Evolutionary conservation across 2,113 vertebrate genomes (phyloP).

Genomic region (Poeciliopsis occidentalis): DNA sequence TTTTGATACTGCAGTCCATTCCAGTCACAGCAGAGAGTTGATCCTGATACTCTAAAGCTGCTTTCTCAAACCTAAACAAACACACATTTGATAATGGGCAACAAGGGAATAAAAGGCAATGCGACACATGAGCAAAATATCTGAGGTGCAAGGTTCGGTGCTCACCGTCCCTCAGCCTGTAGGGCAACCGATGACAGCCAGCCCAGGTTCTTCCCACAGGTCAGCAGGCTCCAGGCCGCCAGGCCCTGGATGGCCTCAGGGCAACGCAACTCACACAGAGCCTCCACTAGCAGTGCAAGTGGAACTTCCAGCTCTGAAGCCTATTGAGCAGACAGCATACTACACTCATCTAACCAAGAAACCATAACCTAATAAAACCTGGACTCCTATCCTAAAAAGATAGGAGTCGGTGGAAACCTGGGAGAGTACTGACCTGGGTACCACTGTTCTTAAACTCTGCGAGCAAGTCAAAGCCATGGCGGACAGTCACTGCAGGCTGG

Average conservation of each 20-base stretch:
- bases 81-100: neutral
- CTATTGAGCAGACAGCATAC: conserved; percentile 68
- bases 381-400: neutral
- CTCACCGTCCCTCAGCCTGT: conserved; percentile 95
- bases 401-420: neutral
- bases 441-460: conserved; percentile 92
- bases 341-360: neutral
- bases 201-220: conserved; percentile 87
- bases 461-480: conserved; percentile 95
- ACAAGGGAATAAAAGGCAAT: neutral
- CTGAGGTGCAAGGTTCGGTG: too few relatives aligned
- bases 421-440: conserved; percentile 77
- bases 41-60: conserved; percentile 93
- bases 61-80: conserved; percentile 92
- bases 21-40: conserved; percentile 93
- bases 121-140: neutral
- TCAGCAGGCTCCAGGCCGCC: conserved; percentile 88
- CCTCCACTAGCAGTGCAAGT: conserved; percentile 93
- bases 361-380: neutral
- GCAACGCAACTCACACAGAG: conserved; percentile 93
- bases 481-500: conserved; percentile 94
- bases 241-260: conserved; percentile 97
- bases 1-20: conserved; percentile 89
- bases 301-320: conserved; percentile 93
- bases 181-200: conserved; percentile 94